Evolutionary conservation across 1,140 invertebrate genomes (phyloP).

Genomic region (Macrosteles quadrilineatus): DNA sequence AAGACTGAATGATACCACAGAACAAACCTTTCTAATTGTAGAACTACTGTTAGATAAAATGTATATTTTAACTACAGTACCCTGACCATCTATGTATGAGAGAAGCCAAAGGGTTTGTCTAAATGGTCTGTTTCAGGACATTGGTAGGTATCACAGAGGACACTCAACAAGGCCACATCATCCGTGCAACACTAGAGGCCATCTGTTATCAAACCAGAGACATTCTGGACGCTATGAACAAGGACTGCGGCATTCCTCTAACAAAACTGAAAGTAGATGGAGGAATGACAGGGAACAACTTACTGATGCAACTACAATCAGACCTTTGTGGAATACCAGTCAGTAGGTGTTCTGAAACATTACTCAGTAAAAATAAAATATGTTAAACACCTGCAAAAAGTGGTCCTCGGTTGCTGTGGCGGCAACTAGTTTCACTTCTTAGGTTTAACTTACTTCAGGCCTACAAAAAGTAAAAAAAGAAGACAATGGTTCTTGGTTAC

Average conservation of each 20-base stretch:
- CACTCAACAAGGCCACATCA: slow-evolving; percentile 73
- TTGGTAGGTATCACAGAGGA: slow-evolving; percentile 84
- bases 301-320: slow-evolving; percentile 92
- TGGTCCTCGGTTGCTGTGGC: no score
- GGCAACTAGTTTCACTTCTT: no score
- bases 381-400: no score
- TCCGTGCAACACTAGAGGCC: slow-evolving; percentile 83
- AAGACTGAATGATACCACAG: no score
- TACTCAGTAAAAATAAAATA: slow-evolving; percentile 34
- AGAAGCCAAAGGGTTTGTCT: no score
- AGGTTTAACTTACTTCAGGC: no score
- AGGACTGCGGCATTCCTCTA: slow-evolving; percentile 67
- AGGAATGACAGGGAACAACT: slow-evolving; percentile 78
- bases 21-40: no score
- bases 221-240: slow-evolving; percentile 73
- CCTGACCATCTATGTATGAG: neutral
- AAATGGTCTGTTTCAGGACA: slow-evolving; percentile 57
- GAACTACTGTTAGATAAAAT: no score
- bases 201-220: slow-evolving; percentile 86
- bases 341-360: slow-evolving; percentile 56
- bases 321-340: slow-evolving; percentile 87
- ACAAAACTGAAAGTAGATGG: slow-evolving; percentile 81
- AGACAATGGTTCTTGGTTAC: no score
- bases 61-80: no score
- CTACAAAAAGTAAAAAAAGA: no score